Evolutionary conservation across 2,797 vertebrate species (phyloP), one percentile per base, ranked within the genome.

Genomic region (Sebastolobus alascanus): DNA sequence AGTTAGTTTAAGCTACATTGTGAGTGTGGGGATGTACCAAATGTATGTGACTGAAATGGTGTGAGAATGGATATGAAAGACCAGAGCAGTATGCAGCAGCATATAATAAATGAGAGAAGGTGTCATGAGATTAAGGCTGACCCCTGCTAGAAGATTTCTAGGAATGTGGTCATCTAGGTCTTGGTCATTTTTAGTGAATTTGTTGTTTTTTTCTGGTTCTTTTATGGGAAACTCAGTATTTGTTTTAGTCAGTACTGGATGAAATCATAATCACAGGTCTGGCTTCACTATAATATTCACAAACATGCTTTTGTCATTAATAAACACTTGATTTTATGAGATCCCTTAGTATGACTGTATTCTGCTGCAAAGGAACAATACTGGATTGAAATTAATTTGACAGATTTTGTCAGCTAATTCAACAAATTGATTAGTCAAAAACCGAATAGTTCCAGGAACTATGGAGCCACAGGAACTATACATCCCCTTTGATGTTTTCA

Each of bases 121-220:
- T 58, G 70, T 58, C 33, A 50, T 14, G 18, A 55, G 35, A 73
- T 73, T 50, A 75, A 59, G 50, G 31, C 37, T 55, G 65, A 7
- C 3, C 18, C 46, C 52, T 2, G 43, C 9, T 25, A 33, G 43
- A 31, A 37, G 50, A 33, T 8, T 61, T 43, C 3, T 18, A 37
- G 5, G 1, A 31, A 73, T 76, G 27, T 65, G 18, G 3, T 60
- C 7, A 25, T 52, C 29, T 25, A 40, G 27, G 31, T 55, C 68
- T 3, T 12, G 12, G 13, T 29, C 14, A 52, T 59, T 33, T 67
- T 64, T 64, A 6, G 16, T 1, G 12, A 50, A 6, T 59, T 33
- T 18, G 52, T 56, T 8, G 2, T 37, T 52, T 67, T 20, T 59
- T 52, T 64, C 25, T 56, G 25, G 13, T 40, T 27, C 5, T 38